These are phyloP conservation scores for Poecilia wingei DNA, from an alignment of 2,797 vertebrate species.

Conservation along the genomic window DNA sequence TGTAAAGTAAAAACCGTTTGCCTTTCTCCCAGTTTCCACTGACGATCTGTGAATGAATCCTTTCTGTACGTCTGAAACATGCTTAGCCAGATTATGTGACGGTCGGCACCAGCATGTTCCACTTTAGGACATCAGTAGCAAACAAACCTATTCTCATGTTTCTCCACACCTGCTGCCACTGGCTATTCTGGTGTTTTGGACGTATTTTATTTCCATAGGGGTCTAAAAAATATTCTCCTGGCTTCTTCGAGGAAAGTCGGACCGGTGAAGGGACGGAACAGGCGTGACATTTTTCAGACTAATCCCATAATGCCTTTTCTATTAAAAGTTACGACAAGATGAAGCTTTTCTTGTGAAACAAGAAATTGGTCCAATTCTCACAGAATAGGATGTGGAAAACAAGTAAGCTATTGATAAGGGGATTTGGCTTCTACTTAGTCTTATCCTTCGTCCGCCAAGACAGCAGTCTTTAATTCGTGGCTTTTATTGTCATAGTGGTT, in stretches of 20 bases:
- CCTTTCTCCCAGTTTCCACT: slow-evolving; percentile 31
- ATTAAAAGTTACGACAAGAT: neutral
- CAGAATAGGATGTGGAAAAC: slow-evolving; percentile 36
- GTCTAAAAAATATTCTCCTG: slow-evolving; percentile 42
- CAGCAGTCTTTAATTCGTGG: slow-evolving; percentile 25
- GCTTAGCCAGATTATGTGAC: slow-evolving; percentile 11
- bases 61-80: slow-evolving; percentile 42
- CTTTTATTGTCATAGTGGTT: slow-evolving; percentile 48
- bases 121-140: slow-evolving; percentile 16
- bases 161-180: slow-evolving; percentile 53
- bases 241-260: slow-evolving; percentile 5
- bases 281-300: neutral
- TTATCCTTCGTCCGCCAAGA: slow-evolving; percentile 19
- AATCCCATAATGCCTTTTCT: slow-evolving; percentile 10
- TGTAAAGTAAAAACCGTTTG: slow-evolving; percentile 35
- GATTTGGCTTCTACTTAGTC: slow-evolving; percentile 46
- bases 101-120: slow-evolving; percentile 2
- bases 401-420: slow-evolving; percentile 56
- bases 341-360: slow-evolving; percentile 26
- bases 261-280: neutral
- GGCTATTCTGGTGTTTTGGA: slow-evolving; percentile 47
- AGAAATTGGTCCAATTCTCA: slow-evolving; percentile 27
- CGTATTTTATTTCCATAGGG: slow-evolving; percentile 30
- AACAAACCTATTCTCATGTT: slow-evolving; percentile 50
- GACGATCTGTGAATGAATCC: slow-evolving; percentile 45